Percentiles rank a stretch among this genome's conserved stretches.
Evolutionary conservation across 2,797 vertebrate species (phyloP).

Genomic region (Hypotaenidia philippensis): DNA sequence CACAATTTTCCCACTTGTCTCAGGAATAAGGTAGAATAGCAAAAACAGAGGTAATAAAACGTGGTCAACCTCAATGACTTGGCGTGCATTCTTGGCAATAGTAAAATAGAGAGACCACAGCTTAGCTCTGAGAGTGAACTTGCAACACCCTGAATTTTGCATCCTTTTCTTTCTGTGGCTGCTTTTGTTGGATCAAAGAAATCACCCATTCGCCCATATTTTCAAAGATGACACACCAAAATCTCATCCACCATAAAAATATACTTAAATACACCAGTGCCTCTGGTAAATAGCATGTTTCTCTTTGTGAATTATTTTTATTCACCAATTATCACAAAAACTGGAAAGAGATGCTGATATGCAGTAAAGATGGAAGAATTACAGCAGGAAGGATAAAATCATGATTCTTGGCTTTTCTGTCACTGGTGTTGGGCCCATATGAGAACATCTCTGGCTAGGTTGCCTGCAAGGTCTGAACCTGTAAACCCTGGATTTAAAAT

Average conservation of each 20-base stretch:
- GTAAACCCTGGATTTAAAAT: conserved; percentile 45
- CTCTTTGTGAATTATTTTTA: conserved; percentile 12
- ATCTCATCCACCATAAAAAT: conserved; percentile 15
- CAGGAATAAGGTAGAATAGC: conserved; percentile 69
- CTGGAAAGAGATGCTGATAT: neutral
- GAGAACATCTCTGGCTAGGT: conserved; percentile 1
- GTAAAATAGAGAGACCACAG: conserved; percentile 56
- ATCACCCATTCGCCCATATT: neutral
- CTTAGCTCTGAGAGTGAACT: conserved; percentile 70
- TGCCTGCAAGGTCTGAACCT: conserved; percentile 2
- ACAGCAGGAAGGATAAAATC: neutral
- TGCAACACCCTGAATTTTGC: conserved; percentile 64
- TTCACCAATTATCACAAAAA: conserved; percentile 15
- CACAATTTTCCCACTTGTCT: conserved; percentile 73
- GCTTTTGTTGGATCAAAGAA: conserved; percentile 61
- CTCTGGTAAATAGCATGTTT: conserved; percentile 2
- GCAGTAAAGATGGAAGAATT: conserved; percentile 16
- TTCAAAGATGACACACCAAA: conserved; percentile 47
- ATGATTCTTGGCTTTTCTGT: neutral
- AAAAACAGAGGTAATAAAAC: conserved; percentile 80
- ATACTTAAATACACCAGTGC: neutral
- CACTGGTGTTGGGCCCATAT: neutral
- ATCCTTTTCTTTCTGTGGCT: conserved; percentile 50
- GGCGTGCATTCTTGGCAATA: conserved; percentile 61
- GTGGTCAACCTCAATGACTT: conserved; percentile 70